Evolutionary conservation across 2,113 vertebrate species (phyloP).

Genomic region (Calidris pygmaea): DNA sequence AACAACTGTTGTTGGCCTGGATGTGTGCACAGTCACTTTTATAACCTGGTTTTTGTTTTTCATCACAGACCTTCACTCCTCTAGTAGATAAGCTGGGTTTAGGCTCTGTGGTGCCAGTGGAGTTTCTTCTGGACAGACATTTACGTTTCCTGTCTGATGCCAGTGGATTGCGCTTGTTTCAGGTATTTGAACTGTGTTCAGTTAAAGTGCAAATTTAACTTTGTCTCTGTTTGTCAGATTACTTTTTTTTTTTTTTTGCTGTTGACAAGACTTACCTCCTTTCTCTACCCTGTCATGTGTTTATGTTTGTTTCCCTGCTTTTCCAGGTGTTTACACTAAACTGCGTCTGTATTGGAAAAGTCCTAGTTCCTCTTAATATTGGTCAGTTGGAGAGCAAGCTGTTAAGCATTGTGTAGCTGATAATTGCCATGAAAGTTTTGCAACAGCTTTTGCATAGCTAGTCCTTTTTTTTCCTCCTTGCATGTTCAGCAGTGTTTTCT

Average conservation of each 20-base stretch:
- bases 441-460: neutral
- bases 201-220: neutral
- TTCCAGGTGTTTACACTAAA: neutral
- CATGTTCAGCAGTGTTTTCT: neutral
- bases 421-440: neutral
- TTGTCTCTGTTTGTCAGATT: neutral
- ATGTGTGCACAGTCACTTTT: neutral
- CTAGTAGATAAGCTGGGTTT: constrained; percentile 93
- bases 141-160: constrained; percentile 90
- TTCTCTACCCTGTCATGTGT: neutral
- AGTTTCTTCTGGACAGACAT: constrained; percentile 89
- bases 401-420: neutral
- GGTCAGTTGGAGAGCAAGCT: neutral
- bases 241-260: neutral
- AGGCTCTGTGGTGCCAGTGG: constrained; percentile 89
- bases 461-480: neutral
- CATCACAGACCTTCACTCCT: constrained; percentile 80
- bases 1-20: neutral
- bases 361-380: neutral
- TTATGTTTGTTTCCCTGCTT: neutral
- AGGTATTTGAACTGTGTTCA: constrained; percentile 77
- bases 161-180: constrained; percentile 87
- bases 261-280: neutral
- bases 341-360: neutral
- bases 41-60: neutral